Base-by-base conservation (phyloP, 2,113 vertebrate species). In the Castor canadensis region DNA sequence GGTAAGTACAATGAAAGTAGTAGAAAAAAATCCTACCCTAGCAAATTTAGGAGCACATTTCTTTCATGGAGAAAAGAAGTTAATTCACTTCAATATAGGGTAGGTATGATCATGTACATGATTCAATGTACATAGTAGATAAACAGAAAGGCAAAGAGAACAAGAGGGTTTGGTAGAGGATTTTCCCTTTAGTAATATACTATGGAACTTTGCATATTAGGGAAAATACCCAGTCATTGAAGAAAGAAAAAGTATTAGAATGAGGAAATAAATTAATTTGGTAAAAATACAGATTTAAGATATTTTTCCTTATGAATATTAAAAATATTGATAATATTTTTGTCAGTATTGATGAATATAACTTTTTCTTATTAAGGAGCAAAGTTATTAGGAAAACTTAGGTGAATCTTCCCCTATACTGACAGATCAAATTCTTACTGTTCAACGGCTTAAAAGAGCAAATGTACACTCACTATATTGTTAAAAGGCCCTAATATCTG, bases 261-360 rank as follows among this genome's bases (percentile, higher is more conserved):
- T n/a, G n/a, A 79, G 9, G 72, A 77, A 66, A 85, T 12, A 94
- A 82, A 60, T 82, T 87, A 83, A 93, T 56, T 38, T 86, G 28
- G 10, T 45, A 69, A 32, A 93, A 35, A 52, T 5, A 58, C 3
- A 77, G 2, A 88, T 49, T 43, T 20, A 66, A 38, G 56, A 66
- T 76, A 5, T 20, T 83, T 96, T 77, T 8, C 11, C 69, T 69
- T 89, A 6, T 66, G 75, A 87, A 58, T 79, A 80, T 69, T 89
- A 83, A 94, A 89, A 89, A 38, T n/a, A 91, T 9, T 60, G 66
- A 77, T 5, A 3, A 28, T 26, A 26, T 86, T 58, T 30, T 88
- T 72, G 1, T 8, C 17, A 40, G 17, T 87, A 89, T 47, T 77
- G 19, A 84, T 81, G 17, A 96, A 77, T 10, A 5, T 30, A 67